Conservation (phyloP, 2,888 invertebrate genomes). For the Maniola hyperantus region DNA sequence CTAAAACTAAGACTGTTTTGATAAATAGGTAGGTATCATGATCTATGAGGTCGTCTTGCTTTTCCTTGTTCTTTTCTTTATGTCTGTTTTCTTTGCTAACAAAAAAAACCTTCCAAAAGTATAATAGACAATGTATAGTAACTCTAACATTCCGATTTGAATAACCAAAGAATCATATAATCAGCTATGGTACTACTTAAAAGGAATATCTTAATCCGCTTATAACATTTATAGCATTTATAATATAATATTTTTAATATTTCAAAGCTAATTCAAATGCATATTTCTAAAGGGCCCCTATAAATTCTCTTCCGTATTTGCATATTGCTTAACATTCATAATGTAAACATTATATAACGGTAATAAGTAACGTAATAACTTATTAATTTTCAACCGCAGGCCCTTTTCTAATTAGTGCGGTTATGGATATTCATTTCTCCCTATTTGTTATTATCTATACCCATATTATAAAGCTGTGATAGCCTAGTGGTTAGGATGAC, state of each 20-base stretch:
- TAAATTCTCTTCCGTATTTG: conserved; percentile 10
- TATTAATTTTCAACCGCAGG: conserved; percentile 24
- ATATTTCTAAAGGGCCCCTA: conserved; percentile 9
- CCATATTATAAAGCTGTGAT: too few relatives aligned
- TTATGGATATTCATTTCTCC: conserved; percentile 11
- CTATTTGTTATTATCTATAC: not conserved
- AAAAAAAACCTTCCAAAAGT: too few relatives aligned
- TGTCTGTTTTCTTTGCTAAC: too few relatives aligned
- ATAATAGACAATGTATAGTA: too few relatives aligned
- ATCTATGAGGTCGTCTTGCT: too few relatives aligned
- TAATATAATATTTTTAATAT: conserved; percentile 1
- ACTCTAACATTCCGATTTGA: not conserved
- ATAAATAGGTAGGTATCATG: not conserved
- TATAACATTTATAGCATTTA: not conserved
- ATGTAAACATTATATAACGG: conserved; percentile 17
- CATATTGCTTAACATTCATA: conserved; percentile 16
- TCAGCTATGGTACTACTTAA: not conserved
- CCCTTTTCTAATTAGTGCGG: conserved; percentile 17
- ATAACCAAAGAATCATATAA: not conserved
- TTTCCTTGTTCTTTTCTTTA: too few relatives aligned
- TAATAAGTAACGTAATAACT: not conserved
- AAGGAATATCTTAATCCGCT: not conserved
- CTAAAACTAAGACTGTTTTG: too few relatives aligned
- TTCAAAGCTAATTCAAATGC: conserved; percentile 1
- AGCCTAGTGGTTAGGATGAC: too few relatives aligned